Evolutionary conservation across 53 echinoderm and acorn worm genomes (phyloP).

Genomic region (Actinopyga echinites): DNA sequence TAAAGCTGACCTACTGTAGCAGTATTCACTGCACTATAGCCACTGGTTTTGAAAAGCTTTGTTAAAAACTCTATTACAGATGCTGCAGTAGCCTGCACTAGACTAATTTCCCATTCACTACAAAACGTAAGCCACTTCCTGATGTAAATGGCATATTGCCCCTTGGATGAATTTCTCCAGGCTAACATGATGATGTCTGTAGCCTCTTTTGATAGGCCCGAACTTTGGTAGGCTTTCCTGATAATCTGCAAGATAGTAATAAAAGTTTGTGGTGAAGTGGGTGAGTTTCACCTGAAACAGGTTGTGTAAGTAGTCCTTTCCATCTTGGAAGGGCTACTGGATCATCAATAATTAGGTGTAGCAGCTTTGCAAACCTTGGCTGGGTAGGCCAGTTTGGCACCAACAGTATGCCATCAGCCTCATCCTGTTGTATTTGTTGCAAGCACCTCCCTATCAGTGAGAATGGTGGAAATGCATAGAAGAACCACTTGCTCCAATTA

Average conservation of each 20-base stretch:
- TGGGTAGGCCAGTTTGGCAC: constrained; percentile 61
- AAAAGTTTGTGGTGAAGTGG: constrained; percentile 23
- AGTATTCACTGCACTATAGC: constrained; percentile 40
- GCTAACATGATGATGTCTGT: background rate
- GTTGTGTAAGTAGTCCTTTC: background rate
- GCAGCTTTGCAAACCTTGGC: constrained; percentile 40
- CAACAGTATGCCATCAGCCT: constrained; percentile 40
- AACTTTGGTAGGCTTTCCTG: background rate
- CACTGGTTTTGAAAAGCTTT: constrained; percentile 1
- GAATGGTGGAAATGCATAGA: constrained; percentile 67
- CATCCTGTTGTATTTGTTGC: constrained; percentile 42
- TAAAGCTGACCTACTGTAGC: background rate
- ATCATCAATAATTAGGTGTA: background rate
- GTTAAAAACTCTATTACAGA: constrained; percentile 19
- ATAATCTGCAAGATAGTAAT: constrained; percentile 40
- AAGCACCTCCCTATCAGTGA: constrained; percentile 31
- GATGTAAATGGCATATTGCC: constrained; percentile 31
- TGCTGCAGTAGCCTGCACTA: background rate
- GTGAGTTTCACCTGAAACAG: constrained; percentile 6
- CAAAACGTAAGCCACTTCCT: constrained; percentile 33
- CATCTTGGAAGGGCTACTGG: constrained; percentile 6
- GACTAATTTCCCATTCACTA: background rate
- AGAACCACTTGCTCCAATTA: constrained; percentile 36
- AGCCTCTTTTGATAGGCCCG: background rate
- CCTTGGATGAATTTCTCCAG: constrained; percentile 38